Base-by-base conservation (phyloP, 2,797 vertebrate genomes). In the Phrynocephalus forsythii region DNA sequence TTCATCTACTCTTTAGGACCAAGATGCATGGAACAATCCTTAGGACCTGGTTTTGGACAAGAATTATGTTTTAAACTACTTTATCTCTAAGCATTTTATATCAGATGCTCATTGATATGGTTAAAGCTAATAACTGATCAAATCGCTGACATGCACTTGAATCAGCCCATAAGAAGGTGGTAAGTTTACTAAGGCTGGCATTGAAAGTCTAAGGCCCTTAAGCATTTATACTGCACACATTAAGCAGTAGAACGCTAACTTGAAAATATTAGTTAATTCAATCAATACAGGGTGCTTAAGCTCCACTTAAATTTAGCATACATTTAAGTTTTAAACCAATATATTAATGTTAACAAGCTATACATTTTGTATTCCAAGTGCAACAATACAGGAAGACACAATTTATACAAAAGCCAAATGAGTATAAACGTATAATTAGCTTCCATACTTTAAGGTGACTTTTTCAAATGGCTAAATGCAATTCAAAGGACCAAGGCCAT, bases 241-340 rank as follows among this genome's bases (percentile, higher is more conserved):
- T 16, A 30, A 72, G 63, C 16, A 88, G 38, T 13, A 50, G 79
- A 79, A 66, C 73, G 67, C 52, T 84, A 84, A 84, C 72, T 15
- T 71, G 75, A 48, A 2, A 24, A 44, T 63, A 75, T 83, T 79
- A 87, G 5, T 63, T 73, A 50, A 80, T 69, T 69, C 66, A 82
- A 77, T 77, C 50, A 69, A 88, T 83, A 63, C n/a, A 2, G 50
- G 71, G 3, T 79, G 75, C 18, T 48, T 71, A 83, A 30, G 38
- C 4, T 26, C 50, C 48, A 87, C 2, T 33, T 68, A 67, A 22
- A n/a, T 67, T 67, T 60, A 81, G 38, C 18, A 81, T 81, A 38
- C 24, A 66, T 82, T 82, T 67, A 71, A 75, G 38, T 66, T 81
- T 83, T 68, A 67, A 77, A 15, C 26, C 5, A 79, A 9, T 5